phyloP scores from a whole-genome alignment of 2,113 vertebrate species.

The Carollia perspicillata region DNA sequence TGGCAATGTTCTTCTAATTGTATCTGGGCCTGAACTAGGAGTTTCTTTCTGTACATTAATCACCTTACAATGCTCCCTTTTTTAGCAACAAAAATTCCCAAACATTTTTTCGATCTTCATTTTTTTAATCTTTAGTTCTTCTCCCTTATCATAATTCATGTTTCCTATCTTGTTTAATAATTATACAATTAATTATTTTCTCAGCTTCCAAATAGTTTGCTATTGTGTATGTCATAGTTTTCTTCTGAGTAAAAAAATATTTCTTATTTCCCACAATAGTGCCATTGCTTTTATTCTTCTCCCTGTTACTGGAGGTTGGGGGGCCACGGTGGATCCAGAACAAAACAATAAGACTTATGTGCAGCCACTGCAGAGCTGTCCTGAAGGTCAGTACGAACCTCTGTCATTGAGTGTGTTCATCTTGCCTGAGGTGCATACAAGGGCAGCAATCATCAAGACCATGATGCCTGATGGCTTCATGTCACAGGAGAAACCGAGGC shows the following conservation, averaged over 20 bases:
- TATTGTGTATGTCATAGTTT: neutral
- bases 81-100: neutral
- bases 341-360: constrained; percentile 51
- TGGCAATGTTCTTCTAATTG: neutral
- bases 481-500: neutral
- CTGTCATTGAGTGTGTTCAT: neutral
- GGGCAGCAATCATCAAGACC: neutral
- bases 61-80: neutral
- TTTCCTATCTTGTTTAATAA: neutral
- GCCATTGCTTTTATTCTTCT: constrained; percentile 57
- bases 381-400: neutral
- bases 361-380: neutral
- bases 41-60: constrained; percentile 23
- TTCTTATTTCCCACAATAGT: constrained; percentile 49
- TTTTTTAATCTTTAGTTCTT: neutral
- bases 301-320: neutral
- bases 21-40: neutral
- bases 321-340: neutral
- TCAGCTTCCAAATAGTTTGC: neutral
- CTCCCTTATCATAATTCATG: neutral
- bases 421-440: neutral
- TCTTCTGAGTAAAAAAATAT: constrained; percentile 49
- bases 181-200: constrained; percentile 25
- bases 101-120: neutral
- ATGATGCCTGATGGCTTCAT: neutral